These are phyloP conservation scores for Tetramorium simillimum DNA, from an alignment of 1,140 invertebrate genomes.

Conservation along the genomic window DNA sequence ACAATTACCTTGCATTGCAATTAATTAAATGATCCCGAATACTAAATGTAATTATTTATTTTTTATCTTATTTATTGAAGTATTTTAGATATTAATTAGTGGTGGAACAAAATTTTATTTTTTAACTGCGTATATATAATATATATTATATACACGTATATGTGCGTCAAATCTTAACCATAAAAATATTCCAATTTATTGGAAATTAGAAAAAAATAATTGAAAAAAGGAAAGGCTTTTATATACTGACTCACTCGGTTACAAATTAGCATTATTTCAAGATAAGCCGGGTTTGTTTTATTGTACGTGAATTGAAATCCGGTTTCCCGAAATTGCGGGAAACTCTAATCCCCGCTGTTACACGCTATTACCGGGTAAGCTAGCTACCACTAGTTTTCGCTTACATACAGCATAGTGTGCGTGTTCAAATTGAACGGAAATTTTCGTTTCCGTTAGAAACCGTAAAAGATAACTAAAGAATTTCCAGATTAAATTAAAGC, in stretches of 20 bases:
- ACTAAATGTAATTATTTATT: conserved; percentile 3
- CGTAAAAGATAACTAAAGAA: conserved; percentile 1
- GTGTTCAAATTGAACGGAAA: conserved; percentile 28
- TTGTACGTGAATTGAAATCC: conserved; percentile 61
- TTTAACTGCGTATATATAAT: not conserved
- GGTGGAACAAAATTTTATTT: not conserved
- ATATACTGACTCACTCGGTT: not conserved
- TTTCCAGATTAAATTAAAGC: not conserved
- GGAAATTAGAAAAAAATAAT: not conserved
- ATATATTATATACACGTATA: not conserved
- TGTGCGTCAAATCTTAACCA: not conserved
- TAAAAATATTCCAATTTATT: not conserved
- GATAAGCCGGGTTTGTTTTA: conserved; percentile 54
- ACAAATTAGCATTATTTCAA: conserved; percentile 54
- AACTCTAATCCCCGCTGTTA: conserved; percentile 69
- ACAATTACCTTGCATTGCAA: conserved; percentile 14
- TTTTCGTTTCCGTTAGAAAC: not conserved
- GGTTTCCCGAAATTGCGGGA: conserved; percentile 43
- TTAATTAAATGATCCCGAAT: conserved; percentile 12
- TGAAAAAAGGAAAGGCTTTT: not conserved
- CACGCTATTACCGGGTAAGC: conserved; percentile 69
- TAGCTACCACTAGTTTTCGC: conserved; percentile 62
- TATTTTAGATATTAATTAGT: not conserved
- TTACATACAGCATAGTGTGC: conserved; percentile 37
- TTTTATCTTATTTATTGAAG: not conserved